Base-by-base conservation (phyloP, 2,797 vertebrate genomes). In the Eurystomus glaucurus region DNA sequence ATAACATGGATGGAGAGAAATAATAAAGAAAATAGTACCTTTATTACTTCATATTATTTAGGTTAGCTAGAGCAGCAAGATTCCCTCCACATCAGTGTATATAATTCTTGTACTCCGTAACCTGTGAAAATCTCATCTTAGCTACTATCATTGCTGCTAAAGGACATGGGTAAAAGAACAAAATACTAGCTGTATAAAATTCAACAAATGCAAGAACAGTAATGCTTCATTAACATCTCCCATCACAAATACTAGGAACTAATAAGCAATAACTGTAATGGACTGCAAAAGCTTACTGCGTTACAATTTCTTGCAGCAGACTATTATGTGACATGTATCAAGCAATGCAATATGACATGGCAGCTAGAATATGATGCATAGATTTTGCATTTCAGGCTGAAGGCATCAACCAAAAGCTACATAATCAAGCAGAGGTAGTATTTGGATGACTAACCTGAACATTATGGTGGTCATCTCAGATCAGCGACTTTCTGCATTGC, bases 201-300 rank as follows among this genome's bases (percentile, higher is more conserved):
- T 11, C 85, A 75, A 83, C 21, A 71, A 90, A 85, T 82, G 35
- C 23, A 84, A 71, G 23, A 84, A 37, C 11, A 84, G 4, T 50
- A 75, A 62, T 79, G 39, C 11, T 84, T 95, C 68, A 65, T 88
- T 88, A 92, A 82, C 35, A 58, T 68, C 19, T 41, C 10, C 46
- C 25, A 50, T 52, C 14, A 74, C 35, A 80, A 92, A 82, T 84
- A 88, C 72, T 64, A 89, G n/a, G 35, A 89, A 94, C 46, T 88
- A 91, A 76, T 60, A 82, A 65, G 14, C 26, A 88, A 37, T 50
- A 79, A 72, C 25, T 33, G 5, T 55, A 93, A 88, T 4, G 92
- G 23, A 54, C 23, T 74, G 46, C 26, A 64, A 76, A 93, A 90
- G 2, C 14, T 90, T 51, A 52, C 8, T 85, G 15, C 31, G 15